Evolutionary conservation across 2,888 invertebrate genomes (phyloP).

Genomic region (Macaria notata): DNA sequence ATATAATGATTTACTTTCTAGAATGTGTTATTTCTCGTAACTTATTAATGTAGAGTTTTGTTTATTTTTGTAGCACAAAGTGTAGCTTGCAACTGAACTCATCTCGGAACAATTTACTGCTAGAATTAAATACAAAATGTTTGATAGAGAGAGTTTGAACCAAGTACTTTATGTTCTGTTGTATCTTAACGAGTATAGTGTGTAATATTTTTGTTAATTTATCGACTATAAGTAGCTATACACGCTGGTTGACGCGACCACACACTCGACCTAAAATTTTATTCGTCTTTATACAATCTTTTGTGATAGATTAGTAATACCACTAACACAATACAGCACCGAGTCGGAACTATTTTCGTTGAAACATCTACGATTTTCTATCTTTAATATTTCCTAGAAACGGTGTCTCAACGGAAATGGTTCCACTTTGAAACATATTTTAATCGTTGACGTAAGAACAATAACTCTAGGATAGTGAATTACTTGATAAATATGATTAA

Average conservation of each 20-base stretch:
- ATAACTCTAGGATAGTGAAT: constrained; percentile 23
- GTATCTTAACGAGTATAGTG: constrained; percentile 48
- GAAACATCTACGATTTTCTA: too few species aligned
- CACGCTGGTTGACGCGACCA: constrained; percentile 79
- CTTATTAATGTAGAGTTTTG: constrained; percentile 8
- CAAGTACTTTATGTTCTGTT: constrained; percentile 44
- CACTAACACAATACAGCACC: constrained; percentile 14
- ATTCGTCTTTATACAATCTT: constrained; percentile 10
- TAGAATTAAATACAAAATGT: not conserved
- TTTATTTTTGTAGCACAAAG: constrained; percentile 22
- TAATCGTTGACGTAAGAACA: constrained; percentile 26
- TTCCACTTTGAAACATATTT: constrained; percentile 6
- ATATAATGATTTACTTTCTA: constrained; percentile 10
- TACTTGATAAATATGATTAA: constrained; percentile 1
- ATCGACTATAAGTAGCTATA: constrained; percentile 20
- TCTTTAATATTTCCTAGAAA: too few species aligned
- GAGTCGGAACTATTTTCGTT: not conserved
- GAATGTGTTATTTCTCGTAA: constrained; percentile 20
- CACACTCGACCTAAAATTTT: constrained; percentile 15
- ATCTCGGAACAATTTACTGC: not conserved
- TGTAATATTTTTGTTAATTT: constrained; percentile 50
- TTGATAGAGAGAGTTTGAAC: not conserved
- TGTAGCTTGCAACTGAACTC: not conserved
- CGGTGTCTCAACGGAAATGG: too few species aligned
- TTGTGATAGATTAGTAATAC: constrained; percentile 24